Conservation (phyloP, 2,113 vertebrate genomes). For the Phycodurus eques region DNA sequence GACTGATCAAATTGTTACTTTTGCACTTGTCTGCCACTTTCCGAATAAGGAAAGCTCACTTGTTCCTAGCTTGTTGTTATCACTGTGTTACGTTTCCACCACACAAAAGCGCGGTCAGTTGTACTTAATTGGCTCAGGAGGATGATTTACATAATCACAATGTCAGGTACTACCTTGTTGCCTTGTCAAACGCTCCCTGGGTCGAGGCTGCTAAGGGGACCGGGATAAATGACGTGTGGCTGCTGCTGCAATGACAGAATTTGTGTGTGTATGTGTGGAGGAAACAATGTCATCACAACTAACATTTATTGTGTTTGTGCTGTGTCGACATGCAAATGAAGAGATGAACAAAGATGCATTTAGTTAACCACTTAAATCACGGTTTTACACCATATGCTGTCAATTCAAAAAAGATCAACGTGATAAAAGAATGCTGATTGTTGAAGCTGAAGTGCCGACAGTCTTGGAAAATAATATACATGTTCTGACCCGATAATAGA, state of each 20-base stretch:
- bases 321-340: too few relatives aligned
- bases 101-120: background rate
- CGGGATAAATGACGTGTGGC: slow-evolving; percentile 30
- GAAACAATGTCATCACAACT: background rate
- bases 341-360: too few relatives aligned
- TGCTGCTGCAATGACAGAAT: slow-evolving; percentile 2
- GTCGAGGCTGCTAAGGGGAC: background rate
- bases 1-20: too few relatives aligned
- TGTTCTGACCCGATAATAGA: too few relatives aligned
- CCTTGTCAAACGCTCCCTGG: slow-evolving; percentile 5
- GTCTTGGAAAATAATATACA: too few relatives aligned
- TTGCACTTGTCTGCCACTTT: too few relatives aligned
- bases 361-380: too few relatives aligned
- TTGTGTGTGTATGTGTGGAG: background rate
- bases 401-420: too few relatives aligned
- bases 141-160: background rate
- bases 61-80: background rate
- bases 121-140: background rate
- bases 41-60: background rate
- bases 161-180: background rate
- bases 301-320: background rate
- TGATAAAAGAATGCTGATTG: too few relatives aligned
- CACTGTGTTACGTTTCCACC: background rate
- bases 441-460: too few relatives aligned
- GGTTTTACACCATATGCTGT: too few relatives aligned